These are phyloP conservation scores for Exaiptasia diaphana DNA, from an alignment of 64 coral and sea anemone species.

Conservation along the genomic window DNA sequence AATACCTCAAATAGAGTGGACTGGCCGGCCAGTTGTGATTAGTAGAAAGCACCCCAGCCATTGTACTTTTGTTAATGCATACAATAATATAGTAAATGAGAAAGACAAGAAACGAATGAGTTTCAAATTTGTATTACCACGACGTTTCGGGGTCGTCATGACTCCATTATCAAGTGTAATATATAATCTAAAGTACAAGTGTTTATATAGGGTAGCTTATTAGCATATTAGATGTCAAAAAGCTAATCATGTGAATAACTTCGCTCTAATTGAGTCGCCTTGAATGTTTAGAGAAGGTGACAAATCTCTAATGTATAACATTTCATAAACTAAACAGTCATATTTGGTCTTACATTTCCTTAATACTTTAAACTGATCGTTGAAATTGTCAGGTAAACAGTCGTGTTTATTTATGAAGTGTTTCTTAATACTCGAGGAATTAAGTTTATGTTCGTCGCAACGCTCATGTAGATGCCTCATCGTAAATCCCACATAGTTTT, in stretches of 20 bases:
- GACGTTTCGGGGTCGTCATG: too few relatives aligned
- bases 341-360: conserved; percentile 30
- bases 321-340: conserved; percentile 39
- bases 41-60: too few relatives aligned
- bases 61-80: too few relatives aligned
- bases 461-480: background rate
- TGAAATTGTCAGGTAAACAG: background rate
- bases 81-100: too few relatives aligned
- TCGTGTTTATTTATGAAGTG: background rate
- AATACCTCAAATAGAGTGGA: too few relatives aligned
- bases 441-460: background rate
- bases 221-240: too few relatives aligned
- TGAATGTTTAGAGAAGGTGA: background rate
- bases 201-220: too few relatives aligned
- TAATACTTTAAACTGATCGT: conserved; percentile 18
- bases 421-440: background rate
- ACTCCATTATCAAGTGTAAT: too few relatives aligned
- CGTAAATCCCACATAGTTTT: background rate
- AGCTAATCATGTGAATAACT: background rate
- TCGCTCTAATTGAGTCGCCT: conserved; percentile 27
- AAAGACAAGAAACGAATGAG: too few relatives aligned
- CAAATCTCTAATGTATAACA: conserved; percentile 4
- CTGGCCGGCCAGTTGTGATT: too few relatives aligned
- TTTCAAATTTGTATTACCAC: too few relatives aligned
- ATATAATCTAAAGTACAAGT: too few relatives aligned